phyloP scores from a whole-genome alignment of 2,888 invertebrate species.

The Brachycybe producta region DNA sequence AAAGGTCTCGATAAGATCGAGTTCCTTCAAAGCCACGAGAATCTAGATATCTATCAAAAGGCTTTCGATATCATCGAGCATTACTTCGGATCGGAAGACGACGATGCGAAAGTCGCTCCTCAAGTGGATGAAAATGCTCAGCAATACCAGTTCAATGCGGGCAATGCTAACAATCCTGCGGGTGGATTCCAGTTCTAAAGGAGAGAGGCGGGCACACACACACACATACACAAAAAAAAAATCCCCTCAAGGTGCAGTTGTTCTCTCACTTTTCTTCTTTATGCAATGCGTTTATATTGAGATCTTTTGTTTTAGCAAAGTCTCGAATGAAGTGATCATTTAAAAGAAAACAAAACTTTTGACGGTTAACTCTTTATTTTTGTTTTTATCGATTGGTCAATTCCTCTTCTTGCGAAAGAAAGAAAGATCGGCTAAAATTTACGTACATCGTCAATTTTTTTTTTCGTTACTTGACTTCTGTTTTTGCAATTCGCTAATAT shows the following conservation, averaged over 20 bases:
- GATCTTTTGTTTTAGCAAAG: too few relatives aligned
- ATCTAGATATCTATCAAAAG: conserved; percentile 91
- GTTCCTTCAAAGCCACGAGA: conserved; percentile 92
- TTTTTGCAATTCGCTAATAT: neutral
- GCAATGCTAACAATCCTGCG: conserved; percentile 53
- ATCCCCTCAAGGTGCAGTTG: too few relatives aligned
- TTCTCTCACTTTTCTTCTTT: too few relatives aligned
- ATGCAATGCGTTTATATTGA: too few relatives aligned
- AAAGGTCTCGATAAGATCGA: conserved; percentile 93
- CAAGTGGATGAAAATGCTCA: conserved; percentile 46
- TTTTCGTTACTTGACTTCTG: too few relatives aligned
- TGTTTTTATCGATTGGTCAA: neutral
- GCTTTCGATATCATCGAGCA: conserved; percentile 93
- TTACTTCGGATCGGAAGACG: conserved; percentile 77
- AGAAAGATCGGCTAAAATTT: too few relatives aligned
- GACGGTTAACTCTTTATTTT: too few relatives aligned
- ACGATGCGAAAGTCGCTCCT: conserved; percentile 61
- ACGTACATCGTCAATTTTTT: too few relatives aligned
- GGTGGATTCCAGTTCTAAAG: conserved; percentile 67
- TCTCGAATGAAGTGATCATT: too few relatives aligned
- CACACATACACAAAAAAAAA: conserved; percentile 5
- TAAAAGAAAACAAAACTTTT: too few relatives aligned
- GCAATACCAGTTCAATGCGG: conserved; percentile 44
- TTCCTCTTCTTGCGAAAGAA: neutral
- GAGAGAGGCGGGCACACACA: too few relatives aligned